Conservation (phyloP, 92 coral and sea anemone species). For the Epizoanthus illoricatus region DNA sequence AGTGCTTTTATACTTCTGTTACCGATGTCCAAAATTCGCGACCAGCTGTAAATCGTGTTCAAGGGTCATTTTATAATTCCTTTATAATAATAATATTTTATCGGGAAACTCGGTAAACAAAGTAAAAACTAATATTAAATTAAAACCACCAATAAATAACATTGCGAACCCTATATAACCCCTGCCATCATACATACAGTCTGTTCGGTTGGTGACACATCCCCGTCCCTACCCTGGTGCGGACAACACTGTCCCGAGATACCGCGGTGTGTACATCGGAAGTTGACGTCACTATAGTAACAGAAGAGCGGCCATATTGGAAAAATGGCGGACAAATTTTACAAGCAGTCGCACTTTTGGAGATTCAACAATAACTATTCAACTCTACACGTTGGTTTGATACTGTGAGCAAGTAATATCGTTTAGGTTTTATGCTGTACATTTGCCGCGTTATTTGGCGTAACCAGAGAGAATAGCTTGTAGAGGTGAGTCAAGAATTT, state of each 20-base stretch:
- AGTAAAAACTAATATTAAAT: no score
- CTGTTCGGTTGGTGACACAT: neutral
- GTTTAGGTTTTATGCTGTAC: neutral
- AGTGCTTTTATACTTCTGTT: no score
- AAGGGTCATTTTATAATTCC: no score
- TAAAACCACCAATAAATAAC: no score
- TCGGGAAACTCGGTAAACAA: no score
- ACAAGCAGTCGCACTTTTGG: slow-evolving; percentile 30
- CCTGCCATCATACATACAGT: no score
- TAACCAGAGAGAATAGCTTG: neutral
- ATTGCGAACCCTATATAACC: no score
- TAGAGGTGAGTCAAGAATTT: slow-evolving; percentile 15
- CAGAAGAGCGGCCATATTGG: slow-evolving; percentile 72
- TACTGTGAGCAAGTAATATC: neutral
- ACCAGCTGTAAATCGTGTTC: no score
- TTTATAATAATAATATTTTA: no score
- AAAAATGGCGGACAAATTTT: slow-evolving; percentile 40
- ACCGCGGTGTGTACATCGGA: slow-evolving; percentile 19
- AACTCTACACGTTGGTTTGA: neutral
- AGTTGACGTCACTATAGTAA: slow-evolving; percentile 78
- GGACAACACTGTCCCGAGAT: neutral
- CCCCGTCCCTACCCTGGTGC: slow-evolving; percentile 3
- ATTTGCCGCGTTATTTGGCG: neutral
- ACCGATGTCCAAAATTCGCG: no score
- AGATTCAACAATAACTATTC: slow-evolving; percentile 13